Conservation (phyloP, 1,140 invertebrate genomes). For the Drosophila ercepeae region DNA sequence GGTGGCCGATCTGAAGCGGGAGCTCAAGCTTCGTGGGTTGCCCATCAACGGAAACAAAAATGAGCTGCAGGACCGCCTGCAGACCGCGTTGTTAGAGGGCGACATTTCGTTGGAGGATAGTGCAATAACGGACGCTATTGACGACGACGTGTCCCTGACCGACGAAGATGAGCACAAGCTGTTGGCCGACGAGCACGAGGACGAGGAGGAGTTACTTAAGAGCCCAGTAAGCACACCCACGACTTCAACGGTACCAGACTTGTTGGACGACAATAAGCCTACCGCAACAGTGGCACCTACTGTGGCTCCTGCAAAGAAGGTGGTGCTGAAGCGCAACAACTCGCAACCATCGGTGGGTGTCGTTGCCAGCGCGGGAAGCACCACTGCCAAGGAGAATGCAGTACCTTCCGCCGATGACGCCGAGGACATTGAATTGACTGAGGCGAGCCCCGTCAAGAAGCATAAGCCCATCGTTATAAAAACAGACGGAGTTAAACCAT, state of each 20-base stretch:
- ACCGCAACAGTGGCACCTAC: background rate
- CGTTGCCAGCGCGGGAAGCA: constrained; percentile 12
- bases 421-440: constrained; percentile 2
- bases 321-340: constrained; percentile 88
- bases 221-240: constrained; percentile 70
- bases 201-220: constrained; percentile 66
- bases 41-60: constrained; percentile 91
- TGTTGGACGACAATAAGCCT: constrained; percentile 22
- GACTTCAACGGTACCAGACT: constrained; percentile 32
- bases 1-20: constrained; percentile 91
- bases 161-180: constrained; percentile 76
- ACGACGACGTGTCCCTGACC: constrained; percentile 69
- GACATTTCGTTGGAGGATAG: constrained; percentile 84
- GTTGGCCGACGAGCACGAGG: constrained; percentile 64
- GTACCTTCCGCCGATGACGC: constrained; percentile 20
- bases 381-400: constrained; percentile 58
- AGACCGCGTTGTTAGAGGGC: constrained; percentile 87
- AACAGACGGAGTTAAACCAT: constrained; percentile 7
- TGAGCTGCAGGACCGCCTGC: constrained; percentile 90
- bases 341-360: constrained; percentile 30
- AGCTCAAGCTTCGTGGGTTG: constrained; percentile 91
- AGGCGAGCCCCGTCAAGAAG: constrained; percentile 26
- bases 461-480: constrained; percentile 55
- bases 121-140: constrained; percentile 84
- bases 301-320: constrained; percentile 84